phyloP scores from a whole-genome alignment of 2,113 vertebrate species.

The Larimichthys crocea region DNA sequence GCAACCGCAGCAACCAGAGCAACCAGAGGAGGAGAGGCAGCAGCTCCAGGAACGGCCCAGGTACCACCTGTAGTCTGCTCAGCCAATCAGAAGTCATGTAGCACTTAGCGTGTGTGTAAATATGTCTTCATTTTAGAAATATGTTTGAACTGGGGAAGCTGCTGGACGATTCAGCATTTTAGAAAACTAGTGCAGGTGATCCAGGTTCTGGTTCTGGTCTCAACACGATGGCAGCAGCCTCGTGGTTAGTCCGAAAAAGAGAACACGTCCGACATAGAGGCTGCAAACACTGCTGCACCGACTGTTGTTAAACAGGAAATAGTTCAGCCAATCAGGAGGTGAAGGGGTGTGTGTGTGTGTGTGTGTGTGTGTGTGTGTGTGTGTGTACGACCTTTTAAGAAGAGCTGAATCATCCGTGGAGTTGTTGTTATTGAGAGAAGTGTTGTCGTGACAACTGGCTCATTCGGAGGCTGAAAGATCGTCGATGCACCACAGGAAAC shows the following conservation, averaged over 20 bases:
- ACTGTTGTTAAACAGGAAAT: too few relatives aligned
- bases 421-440: too few relatives aligned
- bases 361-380: too few relatives aligned
- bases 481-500: slow-evolving; percentile 7
- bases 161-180: neutral
- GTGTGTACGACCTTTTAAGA: too few relatives aligned
- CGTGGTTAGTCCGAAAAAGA: too few relatives aligned
- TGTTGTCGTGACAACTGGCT: slow-evolving; percentile 27
- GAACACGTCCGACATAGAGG: too few relatives aligned
- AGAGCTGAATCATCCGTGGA: too few relatives aligned
- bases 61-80: slow-evolving; percentile 57
- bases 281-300: too few relatives aligned
- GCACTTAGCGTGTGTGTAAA: neutral
- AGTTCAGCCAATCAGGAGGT: too few relatives aligned
- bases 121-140: neutral
- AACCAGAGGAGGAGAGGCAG: slow-evolving; percentile 50
- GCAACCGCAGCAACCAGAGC: slow-evolving; percentile 19
- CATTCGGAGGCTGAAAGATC: slow-evolving; percentile 16
- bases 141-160: neutral
- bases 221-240: too few relatives aligned
- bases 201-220: too few relatives aligned
- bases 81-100: slow-evolving; percentile 20
- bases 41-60: slow-evolving; percentile 66
- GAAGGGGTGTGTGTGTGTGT: too few relatives aligned
- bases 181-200: neutral